Percentiles rank a stretch among this genome's conserved stretches.
These are phyloP conservation scores for Galleria mellonella DNA, from an alignment of 1,140 invertebrate genomes.

Conservation along the genomic window DNA sequence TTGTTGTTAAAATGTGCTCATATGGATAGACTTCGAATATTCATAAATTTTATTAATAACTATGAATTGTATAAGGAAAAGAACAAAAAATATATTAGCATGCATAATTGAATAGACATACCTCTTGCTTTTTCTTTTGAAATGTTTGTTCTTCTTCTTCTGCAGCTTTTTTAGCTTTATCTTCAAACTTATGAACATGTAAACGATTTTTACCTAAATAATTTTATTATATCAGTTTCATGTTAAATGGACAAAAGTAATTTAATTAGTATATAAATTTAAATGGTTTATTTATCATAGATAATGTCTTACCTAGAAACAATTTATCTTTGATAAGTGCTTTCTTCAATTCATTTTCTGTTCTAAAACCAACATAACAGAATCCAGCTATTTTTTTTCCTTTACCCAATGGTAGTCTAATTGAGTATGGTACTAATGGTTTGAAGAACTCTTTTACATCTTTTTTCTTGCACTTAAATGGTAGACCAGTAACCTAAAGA, in stretches of 20 bases:
- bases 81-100: not conserved
- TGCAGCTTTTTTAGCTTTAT: constrained; percentile 64
- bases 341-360: constrained; percentile 86
- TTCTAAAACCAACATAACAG: constrained; percentile 92
- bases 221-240: not conserved
- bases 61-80: too few relatives aligned
- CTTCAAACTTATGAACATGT: constrained; percentile 78
- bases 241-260: not conserved
- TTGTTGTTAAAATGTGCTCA: too few relatives aligned
- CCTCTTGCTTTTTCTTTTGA: constrained; percentile 78
- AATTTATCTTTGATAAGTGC: constrained; percentile 91
- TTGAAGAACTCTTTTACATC: constrained; percentile 90
- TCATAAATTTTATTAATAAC: too few relatives aligned
- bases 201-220: constrained; percentile 78
- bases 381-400: constrained; percentile 84
- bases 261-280: constrained; percentile 8
- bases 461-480: constrained; percentile 84
- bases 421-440: constrained; percentile 84
- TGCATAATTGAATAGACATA: constrained; percentile 55
- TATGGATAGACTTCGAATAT: too few relatives aligned
- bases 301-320: constrained; percentile 80
- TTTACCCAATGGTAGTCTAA: constrained; percentile 80
- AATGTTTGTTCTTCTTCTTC: constrained; percentile 49
- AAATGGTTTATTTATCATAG: too few relatives aligned
- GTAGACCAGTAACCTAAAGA: constrained; percentile 78